Evolutionary conservation across 2,113 vertebrate genomes (phyloP).

Genomic region (Cygnus atratus): DNA sequence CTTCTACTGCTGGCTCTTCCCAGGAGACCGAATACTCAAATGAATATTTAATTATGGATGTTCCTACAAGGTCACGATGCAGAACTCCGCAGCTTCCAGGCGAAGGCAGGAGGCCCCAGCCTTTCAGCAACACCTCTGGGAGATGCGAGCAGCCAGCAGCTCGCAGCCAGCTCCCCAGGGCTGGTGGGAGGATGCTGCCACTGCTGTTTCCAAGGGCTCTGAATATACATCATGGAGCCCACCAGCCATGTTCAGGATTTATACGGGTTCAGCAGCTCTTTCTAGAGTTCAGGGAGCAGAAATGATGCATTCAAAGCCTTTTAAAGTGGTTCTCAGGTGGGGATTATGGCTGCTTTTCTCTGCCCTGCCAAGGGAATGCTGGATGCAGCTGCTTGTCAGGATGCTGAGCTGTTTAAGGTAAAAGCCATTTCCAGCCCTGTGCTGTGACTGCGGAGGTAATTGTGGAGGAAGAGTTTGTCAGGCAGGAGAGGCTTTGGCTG

Average conservation of each 20-base stretch:
- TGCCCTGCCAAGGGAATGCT: not conserved
- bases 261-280: not conserved
- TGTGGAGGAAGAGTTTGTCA: not conserved
- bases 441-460: not conserved
- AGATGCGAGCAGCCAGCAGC: not conserved
- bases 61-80: fast-evolving
- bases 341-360: not conserved
- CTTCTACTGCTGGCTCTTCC: not conserved
- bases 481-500: not conserved
- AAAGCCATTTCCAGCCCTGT: not conserved
- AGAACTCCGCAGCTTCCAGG: not conserved
- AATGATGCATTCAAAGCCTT: not conserved
- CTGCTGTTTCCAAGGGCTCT: not conserved
- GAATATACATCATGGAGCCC: not conserved
- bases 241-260: not conserved
- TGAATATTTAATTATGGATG: not conserved
- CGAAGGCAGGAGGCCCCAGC: too few species aligned
- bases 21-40: not conserved
- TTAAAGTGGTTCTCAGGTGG: not conserved
- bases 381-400: not conserved
- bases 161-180: not conserved
- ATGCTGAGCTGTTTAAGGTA: not conserved
- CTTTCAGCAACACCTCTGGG: not conserved
- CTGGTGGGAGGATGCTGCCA: not conserved
- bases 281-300: not conserved